Evolutionary conservation across 2,113 vertebrate genomes (phyloP).

Genomic region (Rhynchopsitta pachyrhyncha): DNA sequence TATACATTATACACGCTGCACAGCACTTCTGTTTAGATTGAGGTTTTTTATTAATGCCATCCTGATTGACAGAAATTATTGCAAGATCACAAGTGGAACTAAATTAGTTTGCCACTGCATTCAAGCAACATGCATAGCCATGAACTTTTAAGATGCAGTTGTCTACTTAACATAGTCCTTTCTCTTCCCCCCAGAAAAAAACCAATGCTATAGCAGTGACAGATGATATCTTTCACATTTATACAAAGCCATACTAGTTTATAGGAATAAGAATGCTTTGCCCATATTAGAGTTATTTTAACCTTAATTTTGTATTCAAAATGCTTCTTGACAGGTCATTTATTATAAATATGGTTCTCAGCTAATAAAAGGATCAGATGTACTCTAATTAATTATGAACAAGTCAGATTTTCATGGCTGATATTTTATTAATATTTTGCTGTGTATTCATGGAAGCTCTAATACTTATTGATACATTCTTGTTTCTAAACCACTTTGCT

Average conservation of each 20-base stretch:
- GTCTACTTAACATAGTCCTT: background rate
- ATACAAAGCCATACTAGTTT: background rate
- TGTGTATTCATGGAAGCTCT: background rate
- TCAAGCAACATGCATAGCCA: conserved; percentile 17
- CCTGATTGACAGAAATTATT: conserved; percentile 68
- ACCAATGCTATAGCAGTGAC: background rate
- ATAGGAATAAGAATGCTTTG: background rate
- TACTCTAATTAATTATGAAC: conserved; percentile 26
- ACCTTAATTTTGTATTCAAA: conserved; percentile 28
- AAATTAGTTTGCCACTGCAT: conserved; percentile 52
- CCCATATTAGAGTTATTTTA: background rate
- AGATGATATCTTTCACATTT: background rate
- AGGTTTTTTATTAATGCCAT: conserved; percentile 59
- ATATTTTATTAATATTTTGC: conserved; percentile 48
- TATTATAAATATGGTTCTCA: conserved; percentile 36
- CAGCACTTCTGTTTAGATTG: conserved; percentile 60
- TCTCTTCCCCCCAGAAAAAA: background rate
- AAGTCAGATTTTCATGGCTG: background rate
- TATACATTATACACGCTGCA: conserved; percentile 55
- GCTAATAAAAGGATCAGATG: background rate
- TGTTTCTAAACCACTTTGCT: background rate
- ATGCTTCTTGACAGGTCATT: background rate
- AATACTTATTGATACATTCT: conserved; percentile 2
- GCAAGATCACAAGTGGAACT: conserved; percentile 54
- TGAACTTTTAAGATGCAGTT: conserved; percentile 39